Evolutionary conservation across 2,797 vertebrate genomes (phyloP).

Genomic region (Mus spretus): DNA sequence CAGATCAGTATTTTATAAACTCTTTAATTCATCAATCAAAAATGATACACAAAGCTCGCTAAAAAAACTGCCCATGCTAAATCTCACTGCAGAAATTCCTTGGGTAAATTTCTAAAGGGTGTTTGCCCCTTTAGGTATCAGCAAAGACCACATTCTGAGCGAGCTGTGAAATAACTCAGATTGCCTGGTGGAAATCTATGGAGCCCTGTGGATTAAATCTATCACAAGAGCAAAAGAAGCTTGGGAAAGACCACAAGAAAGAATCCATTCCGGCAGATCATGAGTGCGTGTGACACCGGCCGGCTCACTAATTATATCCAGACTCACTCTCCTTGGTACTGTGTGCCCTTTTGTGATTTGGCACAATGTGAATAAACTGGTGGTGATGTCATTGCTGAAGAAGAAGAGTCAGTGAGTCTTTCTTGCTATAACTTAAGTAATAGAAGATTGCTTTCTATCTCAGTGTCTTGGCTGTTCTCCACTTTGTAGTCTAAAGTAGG

Average conservation of each 20-base stretch:
- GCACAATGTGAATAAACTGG: slow-evolving; percentile 70
- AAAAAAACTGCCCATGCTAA: slow-evolving; percentile 71
- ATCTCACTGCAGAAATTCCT: slow-evolving; percentile 38
- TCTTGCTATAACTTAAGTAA: slow-evolving; percentile 48
- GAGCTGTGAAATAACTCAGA: slow-evolving; percentile 46
- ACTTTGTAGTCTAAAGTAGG: not conserved
- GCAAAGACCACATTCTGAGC: slow-evolving; percentile 39
- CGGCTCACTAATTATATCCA: not conserved
- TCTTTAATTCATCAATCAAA: slow-evolving; percentile 77
- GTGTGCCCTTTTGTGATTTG: slow-evolving; percentile 52
- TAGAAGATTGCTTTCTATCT: slow-evolving; percentile 54
- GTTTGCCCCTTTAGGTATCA: slow-evolving; percentile 66
- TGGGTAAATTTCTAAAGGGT: slow-evolving; percentile 76
- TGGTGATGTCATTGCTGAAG: slow-evolving; percentile 69
- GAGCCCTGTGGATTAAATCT: slow-evolving; percentile 48
- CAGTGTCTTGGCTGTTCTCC: not conserved
- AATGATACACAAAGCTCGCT: slow-evolving; percentile 49
- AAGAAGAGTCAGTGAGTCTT: slow-evolving; percentile 9
- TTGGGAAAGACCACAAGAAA: slow-evolving; percentile 60
- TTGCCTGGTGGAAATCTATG: slow-evolving; percentile 30
- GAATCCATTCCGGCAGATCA: slow-evolving; percentile 22
- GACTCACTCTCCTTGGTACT: slow-evolving; percentile 65
- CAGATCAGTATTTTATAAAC: slow-evolving; percentile 64
- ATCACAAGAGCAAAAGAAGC: slow-evolving; percentile 48
- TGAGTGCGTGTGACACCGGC: slow-evolving; percentile 45